phyloP scores from a whole-genome alignment of 1,140 invertebrate genomes.

The fruit fly (Drosophila melanogaster) region Release_6_plus_ISO1_MT NT_033779.5:18287001-18287500 shows the following conservation, averaged over 20 bases:
- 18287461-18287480: slow-evolving; percentile 52
- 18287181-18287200: slow-evolving; percentile 58
- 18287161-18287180: slow-evolving; percentile 80
- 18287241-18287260: slow-evolving; percentile 22
- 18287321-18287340: too few species aligned
- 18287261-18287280: slow-evolving; percentile 7
- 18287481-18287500: slow-evolving; percentile 56
- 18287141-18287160: slow-evolving; percentile 70
- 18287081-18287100: slow-evolving; percentile 12
- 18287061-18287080: background rate
- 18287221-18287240: slow-evolving; percentile 28
- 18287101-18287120: slow-evolving; percentile 63
- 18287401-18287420: too few species aligned
- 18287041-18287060: background rate
- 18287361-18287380: too few species aligned
- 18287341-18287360: too few species aligned
- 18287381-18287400: too few species aligned
- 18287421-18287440: too few species aligned
- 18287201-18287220: slow-evolving; percentile 53
- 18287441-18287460: slow-evolving; percentile 5
- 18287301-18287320: too few species aligned
- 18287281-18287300: background rate
- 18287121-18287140: slow-evolving; percentile 39
- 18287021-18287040: slow-evolving; percentile 30
- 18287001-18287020: slow-evolving; percentile 66